Conservation (phyloP, 2,888 invertebrate species). For the Frankliniella intonsa region DNA sequence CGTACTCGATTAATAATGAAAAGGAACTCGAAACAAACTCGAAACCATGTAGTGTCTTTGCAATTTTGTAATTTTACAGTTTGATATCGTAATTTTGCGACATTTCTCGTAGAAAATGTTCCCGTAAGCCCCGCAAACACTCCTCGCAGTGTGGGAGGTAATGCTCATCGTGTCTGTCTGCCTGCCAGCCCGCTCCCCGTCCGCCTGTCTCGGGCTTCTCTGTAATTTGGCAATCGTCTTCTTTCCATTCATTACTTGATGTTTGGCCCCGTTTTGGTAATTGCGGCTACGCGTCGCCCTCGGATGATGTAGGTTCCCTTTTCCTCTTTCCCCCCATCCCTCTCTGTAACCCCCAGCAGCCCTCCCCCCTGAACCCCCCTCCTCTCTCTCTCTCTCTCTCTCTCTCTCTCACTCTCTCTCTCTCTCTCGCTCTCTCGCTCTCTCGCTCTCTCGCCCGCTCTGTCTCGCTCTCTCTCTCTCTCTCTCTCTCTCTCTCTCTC, state of each 20-base stretch:
- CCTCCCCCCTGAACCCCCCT: neutral
- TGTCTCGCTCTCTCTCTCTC: neutral
- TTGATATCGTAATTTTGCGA: too few species aligned
- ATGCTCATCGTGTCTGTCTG: neutral
- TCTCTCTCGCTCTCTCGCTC: neutral
- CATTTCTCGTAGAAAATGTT: too few species aligned
- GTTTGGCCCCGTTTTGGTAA: conserved; percentile 12
- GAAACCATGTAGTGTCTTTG: too few species aligned
- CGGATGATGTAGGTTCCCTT: neutral
- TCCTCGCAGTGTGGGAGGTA: too few species aligned
- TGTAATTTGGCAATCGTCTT: conserved; percentile 2
- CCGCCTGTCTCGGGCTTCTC: neutral
- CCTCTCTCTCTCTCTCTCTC: neutral
- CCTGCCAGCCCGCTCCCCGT: neutral
- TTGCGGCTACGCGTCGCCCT: neutral
- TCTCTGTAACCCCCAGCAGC: neutral
- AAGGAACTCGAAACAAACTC: too few species aligned
- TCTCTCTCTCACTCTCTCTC: neutral
- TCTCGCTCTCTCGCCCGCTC: neutral
- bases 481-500: neutral
- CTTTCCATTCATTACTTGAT: conserved; percentile 22
- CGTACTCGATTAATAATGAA: too few species aligned
- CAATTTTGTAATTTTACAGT: too few species aligned
- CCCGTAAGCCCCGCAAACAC: too few species aligned
- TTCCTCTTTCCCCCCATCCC: neutral